phyloP scores from a whole-genome alignment of 2,888 invertebrate genomes.

The Eucriotettix oculatus region DNA sequence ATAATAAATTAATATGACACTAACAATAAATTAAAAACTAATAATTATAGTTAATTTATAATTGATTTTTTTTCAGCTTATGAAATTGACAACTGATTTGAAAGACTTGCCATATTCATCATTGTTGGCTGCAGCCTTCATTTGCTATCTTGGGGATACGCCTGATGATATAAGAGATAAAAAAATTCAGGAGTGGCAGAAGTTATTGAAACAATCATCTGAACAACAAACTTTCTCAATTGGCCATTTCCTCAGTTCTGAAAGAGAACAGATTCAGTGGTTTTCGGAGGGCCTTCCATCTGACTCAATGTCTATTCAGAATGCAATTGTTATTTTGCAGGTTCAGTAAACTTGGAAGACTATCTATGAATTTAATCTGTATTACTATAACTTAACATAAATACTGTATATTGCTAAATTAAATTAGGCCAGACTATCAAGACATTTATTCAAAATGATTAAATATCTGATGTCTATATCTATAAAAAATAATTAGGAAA shows the following conservation, averaged over 20 bases:
- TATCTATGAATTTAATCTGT: too few relatives aligned
- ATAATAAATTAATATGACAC: too few relatives aligned
- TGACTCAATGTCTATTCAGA: conserved; percentile 62
- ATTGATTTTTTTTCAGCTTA: neutral
- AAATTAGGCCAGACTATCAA: too few relatives aligned
- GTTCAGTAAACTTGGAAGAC: conserved; percentile 24
- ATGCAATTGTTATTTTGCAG: conserved; percentile 61
- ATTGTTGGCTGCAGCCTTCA: conserved; percentile 58
- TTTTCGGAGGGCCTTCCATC: conserved; percentile 68
- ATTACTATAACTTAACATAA: too few relatives aligned
- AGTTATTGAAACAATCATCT: conserved; percentile 9
- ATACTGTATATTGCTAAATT: too few relatives aligned
- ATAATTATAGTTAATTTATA: too few relatives aligned
- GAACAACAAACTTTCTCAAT: conserved; percentile 29
- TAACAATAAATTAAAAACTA: too few relatives aligned
- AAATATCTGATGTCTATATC: too few relatives aligned
- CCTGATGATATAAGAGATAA: conserved; percentile 50
- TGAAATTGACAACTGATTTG: neutral
- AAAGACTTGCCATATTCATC: conserved; percentile 35
- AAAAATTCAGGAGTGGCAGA: conserved; percentile 27
- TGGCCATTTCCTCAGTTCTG: conserved; percentile 40
- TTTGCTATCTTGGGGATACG: conserved; percentile 54
- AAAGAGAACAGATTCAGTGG: conserved; percentile 70
- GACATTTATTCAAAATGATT: too few relatives aligned
- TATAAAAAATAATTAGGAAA: too few relatives aligned